Conservation (phyloP, 2,888 invertebrate species). For the Eristalis arbustorum region DNA sequence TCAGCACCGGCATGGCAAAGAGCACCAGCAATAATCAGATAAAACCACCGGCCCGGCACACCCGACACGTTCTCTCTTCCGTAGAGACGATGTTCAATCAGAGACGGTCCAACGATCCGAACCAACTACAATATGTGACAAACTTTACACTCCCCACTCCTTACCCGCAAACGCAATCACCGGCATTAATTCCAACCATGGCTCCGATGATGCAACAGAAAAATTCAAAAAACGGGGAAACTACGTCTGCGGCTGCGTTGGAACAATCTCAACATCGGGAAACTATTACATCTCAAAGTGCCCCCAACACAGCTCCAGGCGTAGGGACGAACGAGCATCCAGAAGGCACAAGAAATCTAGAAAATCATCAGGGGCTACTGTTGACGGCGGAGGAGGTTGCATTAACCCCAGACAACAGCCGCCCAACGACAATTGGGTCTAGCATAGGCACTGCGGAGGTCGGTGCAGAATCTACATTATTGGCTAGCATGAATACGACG, state of each 20-base stretch:
- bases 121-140: slow-evolving; percentile 33
- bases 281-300: slow-evolving; percentile 79
- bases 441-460: slow-evolving; percentile 42
- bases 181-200: slow-evolving; percentile 41
- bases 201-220: slow-evolving; percentile 46
- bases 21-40: slow-evolving; percentile 56
- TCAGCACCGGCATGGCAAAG: slow-evolving; percentile 79
- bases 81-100: slow-evolving; percentile 57
- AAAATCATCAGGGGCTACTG: slow-evolving; percentile 51
- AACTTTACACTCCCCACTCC: slow-evolving; percentile 32
- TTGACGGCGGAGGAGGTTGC: slow-evolving; percentile 48
- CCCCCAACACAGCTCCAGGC: slow-evolving; percentile 81
- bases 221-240: slow-evolving; percentile 87
- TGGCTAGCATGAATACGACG: slow-evolving; percentile 59
- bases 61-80: slow-evolving; percentile 40
- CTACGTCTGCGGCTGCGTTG: slow-evolving; percentile 86
- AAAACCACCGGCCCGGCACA: slow-evolving; percentile 54
- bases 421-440: slow-evolving; percentile 73
- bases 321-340: slow-evolving; percentile 76
- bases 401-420: slow-evolving; percentile 59
- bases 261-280: slow-evolving; percentile 79
- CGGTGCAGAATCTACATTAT: slow-evolving; percentile 43
- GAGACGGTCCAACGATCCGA: slow-evolving; percentile 42
- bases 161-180: slow-evolving; percentile 31
- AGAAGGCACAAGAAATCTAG: slow-evolving; percentile 70